Base-by-base conservation (phyloP, 2,113 vertebrate species). In the Datnioides undecimradiatus region DNA sequence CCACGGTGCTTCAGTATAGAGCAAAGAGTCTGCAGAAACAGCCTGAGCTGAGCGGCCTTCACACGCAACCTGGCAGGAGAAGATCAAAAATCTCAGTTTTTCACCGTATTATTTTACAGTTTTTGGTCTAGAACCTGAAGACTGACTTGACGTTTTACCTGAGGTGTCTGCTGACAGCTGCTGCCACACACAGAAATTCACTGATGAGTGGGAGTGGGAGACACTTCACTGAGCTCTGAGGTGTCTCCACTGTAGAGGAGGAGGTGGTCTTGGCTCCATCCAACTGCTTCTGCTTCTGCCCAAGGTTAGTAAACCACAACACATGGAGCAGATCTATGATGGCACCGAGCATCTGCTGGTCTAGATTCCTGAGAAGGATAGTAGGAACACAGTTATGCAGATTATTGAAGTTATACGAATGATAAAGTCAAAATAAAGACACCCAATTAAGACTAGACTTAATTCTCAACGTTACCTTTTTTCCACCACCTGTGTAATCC, bases 241-340 rank as follows among this genome's bases (percentile, higher is more conserved):
- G 54, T 79, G 59, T 1, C 45, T 79, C 23, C 12, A 79, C 89
- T 12, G 45, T 17, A 8, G 73, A 34, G 2, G 46, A 71, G 51
- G 63, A 55, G 1, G 27, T 54, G 1, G 27, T 54, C 23, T 40
- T 45, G 4, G 27, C 83, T 38, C 6, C 55, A 1, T 80, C 73
- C 0, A 0, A 1, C 25, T 54, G 66, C 19, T 40, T 80, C 52
- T 90, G 94, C 58, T 94, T 97, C 73, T 91, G 78, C 16, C 96
- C 96, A 10, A 96, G 90, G 88, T 95, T 96, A 19, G 96, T 97
- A 71, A 95, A 82, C 97, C 97, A 99, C 27, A 99, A 92, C 1
- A 80, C 90, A 49, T 96, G 93, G 6, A 98, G 92, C 86, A 99
- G 91, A 19, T 95, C 94, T 57, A 97, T 93, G 29, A 97, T 23